Evolutionary conservation across 2,797 vertebrate genomes (phyloP).

Genomic region (Phalloptychus januarius): DNA sequence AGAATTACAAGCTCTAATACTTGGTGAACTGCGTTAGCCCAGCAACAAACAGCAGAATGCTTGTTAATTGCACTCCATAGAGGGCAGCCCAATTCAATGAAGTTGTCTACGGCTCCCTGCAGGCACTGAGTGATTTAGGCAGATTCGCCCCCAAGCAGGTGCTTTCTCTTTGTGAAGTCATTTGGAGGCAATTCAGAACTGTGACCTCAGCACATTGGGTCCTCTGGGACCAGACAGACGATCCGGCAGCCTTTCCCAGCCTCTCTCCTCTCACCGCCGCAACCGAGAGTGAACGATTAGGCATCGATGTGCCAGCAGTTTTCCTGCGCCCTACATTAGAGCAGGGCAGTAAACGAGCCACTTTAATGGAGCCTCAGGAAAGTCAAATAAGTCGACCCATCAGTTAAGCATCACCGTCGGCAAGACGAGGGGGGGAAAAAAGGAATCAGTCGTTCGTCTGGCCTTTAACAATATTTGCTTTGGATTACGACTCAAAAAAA

Average conservation of each 20-base stretch:
- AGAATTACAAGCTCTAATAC: slow-evolving; percentile 45
- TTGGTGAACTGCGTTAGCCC: slow-evolving; percentile 24
- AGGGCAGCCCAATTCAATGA: slow-evolving; percentile 67
- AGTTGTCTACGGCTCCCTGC: slow-evolving; percentile 67
- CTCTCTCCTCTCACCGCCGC: slow-evolving; percentile 59
- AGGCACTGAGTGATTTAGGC: slow-evolving; percentile 77
- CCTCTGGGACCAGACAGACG: slow-evolving; percentile 77
- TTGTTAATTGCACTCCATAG: slow-evolving; percentile 69
- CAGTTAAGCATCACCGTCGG: slow-evolving; percentile 29
- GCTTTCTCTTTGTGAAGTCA: slow-evolving; percentile 81
- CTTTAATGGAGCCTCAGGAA: slow-evolving; percentile 68
- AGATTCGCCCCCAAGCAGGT: slow-evolving; percentile 78
- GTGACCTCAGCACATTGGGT: slow-evolving; percentile 81
- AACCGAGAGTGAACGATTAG: slow-evolving; percentile 71
- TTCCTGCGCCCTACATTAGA: slow-evolving; percentile 70
- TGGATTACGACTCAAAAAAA: slow-evolving; percentile 59
- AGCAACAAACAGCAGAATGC: slow-evolving; percentile 52
- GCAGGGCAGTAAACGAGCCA: slow-evolving; percentile 63
- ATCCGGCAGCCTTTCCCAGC: slow-evolving; percentile 73
- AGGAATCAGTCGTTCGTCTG: slow-evolving; percentile 10
- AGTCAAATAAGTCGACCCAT: slow-evolving; percentile 64
- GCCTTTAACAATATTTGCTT: slow-evolving; percentile 57
- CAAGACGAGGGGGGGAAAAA: slow-evolving; percentile 12
- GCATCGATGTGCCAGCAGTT: slow-evolving; percentile 69
- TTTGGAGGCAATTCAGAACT: slow-evolving; percentile 81